Evolutionary conservation across 2,888 invertebrate species (phyloP), one percentile per base, ranked within the genome.

Genomic region (Hypena proboscidalis): DNA sequence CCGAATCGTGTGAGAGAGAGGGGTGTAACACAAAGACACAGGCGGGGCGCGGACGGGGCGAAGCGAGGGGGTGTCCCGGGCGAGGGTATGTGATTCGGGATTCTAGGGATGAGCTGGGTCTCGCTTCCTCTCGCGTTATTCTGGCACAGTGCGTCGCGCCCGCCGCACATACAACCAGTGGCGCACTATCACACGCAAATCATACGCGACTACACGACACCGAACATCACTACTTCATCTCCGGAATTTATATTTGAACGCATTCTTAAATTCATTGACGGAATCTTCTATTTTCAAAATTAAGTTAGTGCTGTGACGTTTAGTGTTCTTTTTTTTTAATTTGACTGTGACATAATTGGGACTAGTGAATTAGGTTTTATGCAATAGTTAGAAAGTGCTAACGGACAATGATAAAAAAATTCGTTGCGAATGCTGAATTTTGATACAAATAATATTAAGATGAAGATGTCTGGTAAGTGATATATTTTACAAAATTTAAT

Each of bases 71-170:
- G 77, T 77, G 84, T 83, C 77, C 83, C 82, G 78, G 86, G 85
- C 79, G 85, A 87, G 81, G 90, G 86, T 84, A 85, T 85, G 76
- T 81, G 90, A 83, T 88, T 88, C 82, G 90, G 91, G 85, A 90
- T 87, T 80, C 86, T 89, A 87, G 92, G 92, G 86, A 92, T 93
- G 92, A 88, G 89, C 83, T 80, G 80, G 79, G 74, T 87, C 90
- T 88, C 88, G 83, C 87, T 89, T 89, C 83, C 85, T 85, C 89
- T 83, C 88, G 63, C 67, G 85, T 85, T 90, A 90, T 82, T 90
- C 82, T 80, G 81, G 85, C 80, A 80, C 80, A 78, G 90, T 75
- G 73, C 88, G 90, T 74, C 81, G 86, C 83, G 81, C 83, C 70
- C 77, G 81, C 58, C 85, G 77, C 85, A 88, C 89, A 81, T 77